Evolutionary conservation across 2,797 vertebrate genomes (phyloP), one percentile per base, ranked within the genome.

Genomic region (Geotrypetes seraphini): DNA sequence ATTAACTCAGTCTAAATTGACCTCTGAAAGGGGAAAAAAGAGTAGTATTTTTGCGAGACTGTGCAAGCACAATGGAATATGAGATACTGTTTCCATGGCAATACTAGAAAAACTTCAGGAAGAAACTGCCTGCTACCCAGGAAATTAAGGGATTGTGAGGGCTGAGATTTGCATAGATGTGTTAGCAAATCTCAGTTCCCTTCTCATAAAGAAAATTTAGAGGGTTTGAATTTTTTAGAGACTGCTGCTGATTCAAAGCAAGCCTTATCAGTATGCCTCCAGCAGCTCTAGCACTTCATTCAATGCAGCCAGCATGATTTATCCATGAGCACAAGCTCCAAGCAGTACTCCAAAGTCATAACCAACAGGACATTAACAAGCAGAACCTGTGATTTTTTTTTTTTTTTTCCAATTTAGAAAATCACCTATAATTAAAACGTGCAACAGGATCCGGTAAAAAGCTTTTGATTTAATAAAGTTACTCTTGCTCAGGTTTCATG

Each of bases 131-230:
- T 15, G 33, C 45, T 47, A 47, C 53, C n/a, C 30, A 39, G 50
- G 62, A 63, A 65, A 63, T 49, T 51, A 66, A 51, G 45, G 48
- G 44, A 56, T 43, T 39, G 53, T 50, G 51, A 56, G 53, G 43
- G 42, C 47, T 53, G 22, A 23, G 35, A 60, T 58, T 53, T 50
- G 35, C 50, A 25, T 8, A 66, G 54, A 57, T 51, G 36, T 52
- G 50, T 36, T 30, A 60, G 50, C 38, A 56, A n/a, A 55, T 54
- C 19, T 44, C 56, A 52, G 67, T 34, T 44, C 24, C n/a, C 39
- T 46, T 36, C 47, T 56, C 55, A 47, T 62, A 56, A 67, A 65
- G 37, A 51, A 52, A 57, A 60, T 63, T 60, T 50, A 69, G 51
- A 42, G 34, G 24, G 43, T 47, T 31, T 28, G 57, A 47, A 57